phyloP scores from a whole-genome alignment of 2,113 vertebrate genomes.

The Nettapus auritus region DNA sequence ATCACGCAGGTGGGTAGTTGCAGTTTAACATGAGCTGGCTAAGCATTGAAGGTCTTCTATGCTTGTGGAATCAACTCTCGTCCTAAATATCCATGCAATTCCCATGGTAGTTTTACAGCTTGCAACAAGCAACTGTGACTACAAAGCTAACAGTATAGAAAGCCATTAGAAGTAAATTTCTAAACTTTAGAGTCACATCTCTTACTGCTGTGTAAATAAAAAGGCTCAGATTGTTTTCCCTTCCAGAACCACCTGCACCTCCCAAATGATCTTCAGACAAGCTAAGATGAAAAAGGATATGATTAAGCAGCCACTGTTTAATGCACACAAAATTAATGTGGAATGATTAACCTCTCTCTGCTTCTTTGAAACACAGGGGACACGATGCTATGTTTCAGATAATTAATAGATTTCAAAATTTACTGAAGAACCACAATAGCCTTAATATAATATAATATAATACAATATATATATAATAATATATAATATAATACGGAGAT shows the following conservation, averaged over 20 bases:
- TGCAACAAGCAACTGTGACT: background rate
- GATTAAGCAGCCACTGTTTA: background rate
- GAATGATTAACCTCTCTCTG: background rate
- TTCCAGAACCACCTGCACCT: background rate
- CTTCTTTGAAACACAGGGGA: background rate
- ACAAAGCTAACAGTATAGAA: background rate
- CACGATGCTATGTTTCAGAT: background rate
- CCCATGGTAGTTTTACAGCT: no score
- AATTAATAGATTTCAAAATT: background rate
- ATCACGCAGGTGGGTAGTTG: background rate
- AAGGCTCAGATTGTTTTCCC: background rate
- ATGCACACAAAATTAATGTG: background rate
- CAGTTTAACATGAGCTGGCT: background rate
- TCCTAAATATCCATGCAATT: background rate
- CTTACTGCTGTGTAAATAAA: background rate
- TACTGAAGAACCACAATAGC: background rate
- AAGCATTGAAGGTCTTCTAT: background rate
- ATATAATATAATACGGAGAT: background rate
- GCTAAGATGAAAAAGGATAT: no score
- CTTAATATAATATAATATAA: background rate
- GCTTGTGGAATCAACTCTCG: background rate
- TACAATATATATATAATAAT: no score
- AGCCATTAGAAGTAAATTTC: background rate
- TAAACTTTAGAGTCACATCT: background rate
- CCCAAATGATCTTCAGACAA: background rate